Percentiles rank a stretch among this genome's conserved stretches.
Conservation (phyloP, 1,140 invertebrate genomes). For the Anoplolepis gracilipes region DNA sequence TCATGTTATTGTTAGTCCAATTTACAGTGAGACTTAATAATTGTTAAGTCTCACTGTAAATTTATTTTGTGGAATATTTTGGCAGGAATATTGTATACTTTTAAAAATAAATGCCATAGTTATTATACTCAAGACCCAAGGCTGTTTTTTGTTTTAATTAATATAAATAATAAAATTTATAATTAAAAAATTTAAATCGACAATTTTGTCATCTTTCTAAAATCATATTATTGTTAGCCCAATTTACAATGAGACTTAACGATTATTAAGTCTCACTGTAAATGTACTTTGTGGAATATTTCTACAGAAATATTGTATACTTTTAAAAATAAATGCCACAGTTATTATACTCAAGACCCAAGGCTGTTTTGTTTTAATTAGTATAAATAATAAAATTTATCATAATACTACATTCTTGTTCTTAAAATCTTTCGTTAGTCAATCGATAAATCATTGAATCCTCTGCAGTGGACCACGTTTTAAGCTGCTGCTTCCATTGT, state of each 20-base stretch:
- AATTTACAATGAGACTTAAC: conserved; percentile 99
- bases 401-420: conserved; percentile 99
- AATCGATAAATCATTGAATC: conserved; percentile 99
- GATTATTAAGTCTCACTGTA: too few relatives aligned
- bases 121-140: too few relatives aligned
- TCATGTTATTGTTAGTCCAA: conserved; percentile 98
- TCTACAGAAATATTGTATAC: conserved; percentile 99
- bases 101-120: conserved; percentile 80
- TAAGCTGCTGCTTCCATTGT: conserved; percentile 99
- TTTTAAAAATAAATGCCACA: conserved; percentile 86
- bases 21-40: conserved; percentile 99
- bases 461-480: conserved; percentile 99
- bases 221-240: conserved; percentile 98
- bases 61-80: conserved; percentile 99
- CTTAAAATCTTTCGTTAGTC: conserved; percentile 99
- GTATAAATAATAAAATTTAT: conserved; percentile 84
- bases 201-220: conserved; percentile 99
- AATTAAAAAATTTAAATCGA: conserved; percentile 98
- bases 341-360: too few relatives aligned
- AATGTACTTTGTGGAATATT: conserved; percentile 99
- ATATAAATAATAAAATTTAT: conserved; percentile 60
- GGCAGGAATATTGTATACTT: conserved; percentile 99
- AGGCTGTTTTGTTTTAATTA: conserved; percentile 26
- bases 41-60: too few relatives aligned
- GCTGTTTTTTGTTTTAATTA: conserved; percentile 19